A percentile compares a stretch with the other conserved stretches of the same genome.
Evolutionary conservation across 2,888 invertebrate species (phyloP).

Genomic region (Hyppa rectilinea): DNA sequence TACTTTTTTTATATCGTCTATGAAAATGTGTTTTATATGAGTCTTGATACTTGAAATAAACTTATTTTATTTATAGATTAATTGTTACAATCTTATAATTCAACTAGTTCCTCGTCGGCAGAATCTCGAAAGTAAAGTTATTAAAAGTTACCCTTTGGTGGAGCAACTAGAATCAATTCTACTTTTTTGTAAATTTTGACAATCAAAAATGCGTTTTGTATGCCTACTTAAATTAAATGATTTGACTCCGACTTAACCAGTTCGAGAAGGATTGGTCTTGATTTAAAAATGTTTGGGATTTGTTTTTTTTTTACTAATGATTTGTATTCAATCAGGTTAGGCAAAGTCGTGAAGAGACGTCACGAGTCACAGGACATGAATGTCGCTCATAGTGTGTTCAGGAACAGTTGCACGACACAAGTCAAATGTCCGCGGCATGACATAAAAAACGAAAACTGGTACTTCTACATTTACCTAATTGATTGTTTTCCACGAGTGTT

Average conservation of each 20-base stretch:
- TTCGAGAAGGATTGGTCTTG: neutral
- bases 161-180: neutral
- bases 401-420: neutral
- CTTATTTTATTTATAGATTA: too few relatives aligned
- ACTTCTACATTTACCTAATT: neutral
- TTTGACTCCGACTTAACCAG: too few relatives aligned
- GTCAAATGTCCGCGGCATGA: neutral
- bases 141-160: neutral
- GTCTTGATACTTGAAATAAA: too few relatives aligned
- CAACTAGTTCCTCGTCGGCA: neutral
- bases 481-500: neutral
- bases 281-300: neutral
- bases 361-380: slow-evolving; percentile 1
- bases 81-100: neutral
- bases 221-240: too few relatives aligned
- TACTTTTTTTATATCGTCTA: too few relatives aligned
- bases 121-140: neutral
- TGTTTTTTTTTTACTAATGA: too few relatives aligned
- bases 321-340: slow-evolving; percentile 7
- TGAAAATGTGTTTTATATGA: too few relatives aligned
- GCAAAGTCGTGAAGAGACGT: slow-evolving; percentile 3
- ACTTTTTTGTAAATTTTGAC: too few relatives aligned
- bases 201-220: too few relatives aligned
- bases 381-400: neutral
- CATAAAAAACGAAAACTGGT: neutral